These are phyloP conservation scores for Pegoplata infirma DNA, from an alignment of 2,888 invertebrate genomes.

Conservation along the genomic window DNA sequence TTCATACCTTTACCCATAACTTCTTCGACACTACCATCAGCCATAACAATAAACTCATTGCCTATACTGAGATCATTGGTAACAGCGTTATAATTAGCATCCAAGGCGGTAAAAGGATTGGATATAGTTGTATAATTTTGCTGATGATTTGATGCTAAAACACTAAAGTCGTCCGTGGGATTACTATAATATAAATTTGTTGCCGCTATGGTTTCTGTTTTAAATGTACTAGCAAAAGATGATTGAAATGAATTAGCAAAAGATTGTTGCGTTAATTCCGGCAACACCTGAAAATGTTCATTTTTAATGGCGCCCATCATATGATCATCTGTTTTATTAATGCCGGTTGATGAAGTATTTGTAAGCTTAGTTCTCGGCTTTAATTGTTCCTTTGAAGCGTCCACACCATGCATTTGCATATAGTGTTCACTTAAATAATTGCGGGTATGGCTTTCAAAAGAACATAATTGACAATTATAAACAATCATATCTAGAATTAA, in stretches of 20 bases:
- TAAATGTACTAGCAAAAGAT: slow-evolving; percentile 19
- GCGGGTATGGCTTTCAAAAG: slow-evolving; percentile 67
- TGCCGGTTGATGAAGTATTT: background rate
- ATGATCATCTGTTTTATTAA: background rate
- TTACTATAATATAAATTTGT: slow-evolving; percentile 1
- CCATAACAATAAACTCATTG: slow-evolving; percentile 71
- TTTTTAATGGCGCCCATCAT: slow-evolving; percentile 24
- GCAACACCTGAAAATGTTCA: slow-evolving; percentile 39
- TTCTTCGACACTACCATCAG: slow-evolving; percentile 72
- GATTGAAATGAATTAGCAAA: slow-evolving; percentile 26
- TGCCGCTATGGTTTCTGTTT: slow-evolving; percentile 13
- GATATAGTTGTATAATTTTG: slow-evolving; percentile 16
- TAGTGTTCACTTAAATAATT: slow-evolving; percentile 68
- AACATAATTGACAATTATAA: slow-evolving; percentile 69
- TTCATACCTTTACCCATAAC: slow-evolving; percentile 66
- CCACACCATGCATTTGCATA: slow-evolving; percentile 63
- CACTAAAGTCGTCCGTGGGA: slow-evolving; percentile 7
- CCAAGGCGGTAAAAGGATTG: slow-evolving; percentile 19
- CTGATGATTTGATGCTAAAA: slow-evolving; percentile 10
- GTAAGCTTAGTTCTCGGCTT: slow-evolving; percentile 61
- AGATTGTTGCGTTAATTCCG: slow-evolving; percentile 21
- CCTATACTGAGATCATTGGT: slow-evolving; percentile 67
- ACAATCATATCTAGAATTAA: slow-evolving; percentile 66
- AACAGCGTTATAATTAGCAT: slow-evolving; percentile 42
- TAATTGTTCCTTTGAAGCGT: slow-evolving; percentile 63